Evolutionary conservation across 2,888 invertebrate genomes (phyloP).

Genomic region (Ornithoptera alexandrae): DNA sequence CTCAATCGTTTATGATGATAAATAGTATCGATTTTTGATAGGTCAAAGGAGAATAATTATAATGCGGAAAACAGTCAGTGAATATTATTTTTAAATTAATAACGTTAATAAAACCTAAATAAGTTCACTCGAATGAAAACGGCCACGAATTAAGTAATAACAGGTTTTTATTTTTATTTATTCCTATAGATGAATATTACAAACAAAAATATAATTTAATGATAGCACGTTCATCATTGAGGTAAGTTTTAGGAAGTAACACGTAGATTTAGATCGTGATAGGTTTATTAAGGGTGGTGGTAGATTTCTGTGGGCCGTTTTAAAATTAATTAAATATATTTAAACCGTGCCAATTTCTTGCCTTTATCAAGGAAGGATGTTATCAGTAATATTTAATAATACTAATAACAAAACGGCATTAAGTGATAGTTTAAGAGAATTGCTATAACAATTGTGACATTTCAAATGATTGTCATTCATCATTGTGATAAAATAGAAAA

Average conservation of each 20-base stretch:
- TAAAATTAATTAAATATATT: too few species aligned
- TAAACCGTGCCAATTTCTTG: too few species aligned
- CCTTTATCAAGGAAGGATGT: too few species aligned
- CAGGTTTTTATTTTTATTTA: background rate
- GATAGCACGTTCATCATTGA: too few species aligned
- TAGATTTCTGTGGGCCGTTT: too few species aligned
- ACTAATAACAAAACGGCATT: too few species aligned
- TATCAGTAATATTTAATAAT: too few species aligned
- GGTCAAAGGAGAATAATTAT: background rate
- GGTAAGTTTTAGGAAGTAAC: too few species aligned
- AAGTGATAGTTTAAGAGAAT: too few species aligned
- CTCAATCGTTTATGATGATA: background rate
- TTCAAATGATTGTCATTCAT: background rate
- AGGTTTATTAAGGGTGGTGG: too few species aligned
- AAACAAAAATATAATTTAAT: background rate
- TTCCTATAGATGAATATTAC: background rate
- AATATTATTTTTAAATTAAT: background rate
- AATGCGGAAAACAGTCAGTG: constrained; percentile 8
- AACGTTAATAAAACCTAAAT: background rate
- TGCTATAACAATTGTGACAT: background rate
- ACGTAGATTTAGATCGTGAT: too few species aligned
- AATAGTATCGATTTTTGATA: background rate
- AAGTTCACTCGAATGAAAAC: background rate
- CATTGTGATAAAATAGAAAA: background rate
- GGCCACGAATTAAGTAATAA: background rate